A percentile compares a stretch with the other conserved stretches of the same genome.
Evolutionary conservation across 2,888 invertebrate genomes (phyloP).

Genomic region (Dione vanillae): DNA sequence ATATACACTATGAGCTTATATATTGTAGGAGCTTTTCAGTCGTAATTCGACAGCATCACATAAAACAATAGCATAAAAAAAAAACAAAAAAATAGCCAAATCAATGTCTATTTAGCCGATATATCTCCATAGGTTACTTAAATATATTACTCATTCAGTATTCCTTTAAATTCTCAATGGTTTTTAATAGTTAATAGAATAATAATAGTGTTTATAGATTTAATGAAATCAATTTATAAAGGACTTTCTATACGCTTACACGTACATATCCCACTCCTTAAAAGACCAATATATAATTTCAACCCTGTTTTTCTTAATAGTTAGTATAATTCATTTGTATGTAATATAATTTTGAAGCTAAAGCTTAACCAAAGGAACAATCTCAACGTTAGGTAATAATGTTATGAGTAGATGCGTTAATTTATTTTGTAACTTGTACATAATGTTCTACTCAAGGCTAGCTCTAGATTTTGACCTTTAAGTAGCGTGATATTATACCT

Average conservation of each 20-base stretch:
- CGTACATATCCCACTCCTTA: conserved; percentile 2
- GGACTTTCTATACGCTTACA: conserved; percentile 18
- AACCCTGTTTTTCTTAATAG: conserved; percentile 4
- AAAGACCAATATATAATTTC: conserved; percentile 22
- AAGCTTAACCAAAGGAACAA: conserved; percentile 53
- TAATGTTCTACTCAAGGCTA: conserved; percentile 34
- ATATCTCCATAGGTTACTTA: conserved; percentile 1
- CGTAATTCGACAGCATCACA: conserved; percentile 17
- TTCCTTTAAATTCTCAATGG: conserved; percentile 4
- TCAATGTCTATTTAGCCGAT: conserved; percentile 27
- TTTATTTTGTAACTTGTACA: conserved; percentile 37
- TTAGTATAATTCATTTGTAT: neutral
- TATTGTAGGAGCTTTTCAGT: conserved; percentile 31
- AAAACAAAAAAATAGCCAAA: conserved; percentile 26
- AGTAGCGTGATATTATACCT: conserved; percentile 28
- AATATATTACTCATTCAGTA: conserved; percentile 5
- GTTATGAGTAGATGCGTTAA: conserved; percentile 39
- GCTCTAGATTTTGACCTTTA: conserved; percentile 25
- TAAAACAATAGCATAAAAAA: conserved; percentile 27
- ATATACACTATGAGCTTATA: conserved; percentile 29
- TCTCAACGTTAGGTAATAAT: conserved; percentile 58
- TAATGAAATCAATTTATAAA: neutral
- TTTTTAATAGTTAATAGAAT: neutral
- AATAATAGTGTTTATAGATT: neutral
- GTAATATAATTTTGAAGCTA: conserved; percentile 23